Percentiles rank a stretch among this genome's conserved stretches.
Conservation (phyloP, 1,140 invertebrate species). For the Nilaparvata lugens region DNA sequence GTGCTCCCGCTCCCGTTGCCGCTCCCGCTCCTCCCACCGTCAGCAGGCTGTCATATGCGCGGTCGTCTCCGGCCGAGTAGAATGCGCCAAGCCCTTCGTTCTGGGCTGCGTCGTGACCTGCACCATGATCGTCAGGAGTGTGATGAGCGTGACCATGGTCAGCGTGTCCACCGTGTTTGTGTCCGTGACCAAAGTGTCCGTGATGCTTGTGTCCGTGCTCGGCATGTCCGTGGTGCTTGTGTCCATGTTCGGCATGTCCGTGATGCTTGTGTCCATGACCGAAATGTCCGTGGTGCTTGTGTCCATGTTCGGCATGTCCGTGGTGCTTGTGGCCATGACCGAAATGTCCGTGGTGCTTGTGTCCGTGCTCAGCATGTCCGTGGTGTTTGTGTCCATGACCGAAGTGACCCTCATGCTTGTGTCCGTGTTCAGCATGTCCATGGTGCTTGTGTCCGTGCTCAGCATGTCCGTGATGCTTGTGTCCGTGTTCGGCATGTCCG, state of each 20-base stretch:
- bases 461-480: constrained; percentile 15
- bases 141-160: constrained; percentile 10
- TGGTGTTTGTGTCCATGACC: constrained; percentile 15
- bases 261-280: constrained; percentile 15
- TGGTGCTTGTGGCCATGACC: constrained; percentile 13
- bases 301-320: constrained; percentile 13
- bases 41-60: background rate
- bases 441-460: constrained; percentile 14
- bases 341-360: constrained; percentile 3
- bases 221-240: constrained; percentile 9
- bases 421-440: constrained; percentile 12
- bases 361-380: constrained; percentile 10
- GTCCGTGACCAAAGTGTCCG: constrained; percentile 9
- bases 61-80: background rate
- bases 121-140: constrained; percentile 3
- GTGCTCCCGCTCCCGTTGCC: background rate
- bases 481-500: constrained; percentile 14
- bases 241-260: constrained; percentile 12
- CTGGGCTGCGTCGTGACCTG: background rate
- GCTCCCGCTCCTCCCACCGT: background rate
- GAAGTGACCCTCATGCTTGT: constrained; percentile 6
- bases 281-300: constrained; percentile 8
- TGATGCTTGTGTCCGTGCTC: constrained; percentile 13
- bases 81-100: background rate
- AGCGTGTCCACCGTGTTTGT: constrained; percentile 11